Percentiles rank a stretch among this genome's conserved stretches.
Conservation (phyloP, 1,140 invertebrate species). For the Ridgeia piscesae region DNA sequence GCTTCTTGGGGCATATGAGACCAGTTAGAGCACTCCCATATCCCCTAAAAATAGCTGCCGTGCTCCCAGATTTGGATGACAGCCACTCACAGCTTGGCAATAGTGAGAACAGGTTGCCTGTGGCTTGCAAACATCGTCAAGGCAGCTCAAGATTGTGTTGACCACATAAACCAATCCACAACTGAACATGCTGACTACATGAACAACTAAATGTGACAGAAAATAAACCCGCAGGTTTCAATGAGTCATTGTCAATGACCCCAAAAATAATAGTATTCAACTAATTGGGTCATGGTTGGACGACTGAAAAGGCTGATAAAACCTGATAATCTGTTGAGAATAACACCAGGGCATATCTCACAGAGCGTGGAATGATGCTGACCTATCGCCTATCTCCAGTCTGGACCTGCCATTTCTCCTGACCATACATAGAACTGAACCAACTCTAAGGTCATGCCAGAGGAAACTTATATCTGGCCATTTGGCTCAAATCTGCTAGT, state of each 20-base stretch:
- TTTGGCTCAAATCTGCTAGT: neutral
- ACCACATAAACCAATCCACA: neutral
- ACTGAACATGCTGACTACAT: neutral
- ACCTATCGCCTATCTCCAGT: neutral
- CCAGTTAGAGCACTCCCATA: no score
- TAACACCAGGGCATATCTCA: no score
- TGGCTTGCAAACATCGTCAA: neutral
- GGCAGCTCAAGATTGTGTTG: neutral
- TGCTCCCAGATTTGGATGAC: neutral
- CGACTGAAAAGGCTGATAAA: neutral
- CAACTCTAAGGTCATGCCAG: neutral
- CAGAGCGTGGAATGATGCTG: no score
- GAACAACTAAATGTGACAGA: neutral
- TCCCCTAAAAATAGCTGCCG: no score
- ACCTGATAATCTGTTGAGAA: neutral
- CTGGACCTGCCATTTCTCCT: neutral
- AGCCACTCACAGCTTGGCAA: neutral
- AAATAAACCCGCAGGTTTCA: neutral
- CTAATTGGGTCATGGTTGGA: neutral
- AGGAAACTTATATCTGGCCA: neutral
- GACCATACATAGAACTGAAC: neutral
- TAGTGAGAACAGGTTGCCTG: neutral
- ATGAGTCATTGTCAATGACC: no score
- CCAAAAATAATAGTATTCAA: neutral
- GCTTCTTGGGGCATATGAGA: neutral